These are phyloP conservation scores for Chelidonichthys spinosus DNA, from an alignment of 2,797 vertebrate species.

Conservation along the genomic window DNA sequence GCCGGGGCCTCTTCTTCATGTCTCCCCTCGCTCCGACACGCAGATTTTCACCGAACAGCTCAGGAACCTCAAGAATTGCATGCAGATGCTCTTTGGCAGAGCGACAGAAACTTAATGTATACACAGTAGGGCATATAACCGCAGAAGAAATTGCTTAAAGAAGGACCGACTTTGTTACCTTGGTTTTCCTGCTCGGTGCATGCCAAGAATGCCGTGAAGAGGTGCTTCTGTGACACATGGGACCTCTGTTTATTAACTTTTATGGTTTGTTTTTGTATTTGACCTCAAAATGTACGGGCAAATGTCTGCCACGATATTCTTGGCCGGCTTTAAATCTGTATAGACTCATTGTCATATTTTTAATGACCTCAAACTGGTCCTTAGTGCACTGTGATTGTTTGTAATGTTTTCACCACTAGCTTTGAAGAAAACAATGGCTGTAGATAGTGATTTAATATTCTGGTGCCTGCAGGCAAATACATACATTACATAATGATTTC, in stretches of 20 bases:
- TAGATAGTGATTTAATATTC: background rate
- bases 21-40: conserved; percentile 19
- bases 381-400: background rate
- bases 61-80: conserved; percentile 40
- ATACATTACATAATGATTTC: conserved; percentile 21
- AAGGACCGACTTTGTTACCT: conserved; percentile 33
- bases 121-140: conserved; percentile 33
- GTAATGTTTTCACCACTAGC: conserved; percentile 23
- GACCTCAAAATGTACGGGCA: conserved; percentile 33
- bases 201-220: conserved; percentile 37
- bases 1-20: conserved; percentile 48
- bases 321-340: conserved; percentile 11
- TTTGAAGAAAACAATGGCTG: conserved; percentile 13
- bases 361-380: conserved; percentile 8
- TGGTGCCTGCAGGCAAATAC: conserved; percentile 14
- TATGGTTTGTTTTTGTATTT: conserved; percentile 36
- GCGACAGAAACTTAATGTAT: conserved; percentile 46
- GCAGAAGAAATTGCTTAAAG: conserved; percentile 42
- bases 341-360: conserved; percentile 10
- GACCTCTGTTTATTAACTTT: conserved; percentile 39
- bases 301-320: conserved; percentile 33
- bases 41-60: conserved; percentile 29
- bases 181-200: conserved; percentile 25
- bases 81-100: conserved; percentile 34
- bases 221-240: conserved; percentile 32